phyloP scores from a whole-genome alignment of 2,888 invertebrate species.

The Nudaria mundana region DNA sequence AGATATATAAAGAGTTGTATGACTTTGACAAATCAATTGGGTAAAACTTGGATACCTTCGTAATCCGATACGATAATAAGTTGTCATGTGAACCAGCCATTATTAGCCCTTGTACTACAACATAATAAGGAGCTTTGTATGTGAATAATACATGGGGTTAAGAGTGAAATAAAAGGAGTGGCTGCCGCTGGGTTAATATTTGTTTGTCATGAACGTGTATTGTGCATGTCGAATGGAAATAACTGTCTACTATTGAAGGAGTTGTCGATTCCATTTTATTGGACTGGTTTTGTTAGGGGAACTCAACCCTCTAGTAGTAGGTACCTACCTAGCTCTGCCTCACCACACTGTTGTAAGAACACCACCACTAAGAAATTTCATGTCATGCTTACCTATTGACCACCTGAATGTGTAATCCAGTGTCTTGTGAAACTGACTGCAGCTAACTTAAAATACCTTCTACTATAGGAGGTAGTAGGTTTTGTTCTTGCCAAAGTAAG shows the following conservation, averaged over 20 bases:
- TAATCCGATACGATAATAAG: slow-evolving; percentile 5
- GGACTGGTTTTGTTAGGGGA: slow-evolving; percentile 11
- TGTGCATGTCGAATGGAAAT: slow-evolving; percentile 24
- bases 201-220: slow-evolving; percentile 21
- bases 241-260: slow-evolving; percentile 24
- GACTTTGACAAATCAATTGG: too few relatives aligned
- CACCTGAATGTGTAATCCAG: too few relatives aligned
- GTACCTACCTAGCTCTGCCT: not conserved
- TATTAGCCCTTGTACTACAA: slow-evolving; percentile 9
- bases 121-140: slow-evolving; percentile 8
- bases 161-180: slow-evolving; percentile 21
- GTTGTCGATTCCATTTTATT: slow-evolving; percentile 27
- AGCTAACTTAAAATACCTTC: too few relatives aligned
- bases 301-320: not conserved
- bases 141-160: slow-evolving; percentile 16
- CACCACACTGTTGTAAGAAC: too few relatives aligned
- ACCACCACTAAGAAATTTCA: too few relatives aligned
- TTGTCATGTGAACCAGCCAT: slow-evolving; percentile 15
- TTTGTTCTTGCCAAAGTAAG: too few relatives aligned
- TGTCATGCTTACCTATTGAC: too few relatives aligned
- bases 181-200: slow-evolving; percentile 17
- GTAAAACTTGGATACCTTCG: too few relatives aligned
- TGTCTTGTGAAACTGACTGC: too few relatives aligned
- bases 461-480: too few relatives aligned
- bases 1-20: too few relatives aligned